Evolutionary conservation across 2,797 vertebrate genomes (phyloP), one percentile per base, ranked within the genome.

Genomic region (Triplophysa bombifrons): DNA sequence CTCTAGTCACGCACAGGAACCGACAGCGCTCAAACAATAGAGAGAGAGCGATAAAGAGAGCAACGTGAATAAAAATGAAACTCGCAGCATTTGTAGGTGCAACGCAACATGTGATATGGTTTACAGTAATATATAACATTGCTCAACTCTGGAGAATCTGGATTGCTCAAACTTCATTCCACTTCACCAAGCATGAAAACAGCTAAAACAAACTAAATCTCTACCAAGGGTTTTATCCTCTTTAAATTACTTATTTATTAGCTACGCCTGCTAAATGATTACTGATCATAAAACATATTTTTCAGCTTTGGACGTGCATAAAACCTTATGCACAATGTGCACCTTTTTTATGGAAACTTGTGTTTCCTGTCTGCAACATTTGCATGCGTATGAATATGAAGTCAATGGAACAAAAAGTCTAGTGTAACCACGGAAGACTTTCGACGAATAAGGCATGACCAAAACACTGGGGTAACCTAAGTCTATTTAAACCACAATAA

Each of bases 1-100:
- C 79, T 46, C 74, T 66, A 82, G 86, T 88, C 87, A 88, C 84
- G 85, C 81, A 80, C 83, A 84, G 85, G 81, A 84, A 80, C 80
- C 74, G 48, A 41, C 61, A 83, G 68, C 77, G 20, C 70, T 53
- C 76, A 76, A 82, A 88, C 85, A 88, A 86, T 83, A 41, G 76
- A 78, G 64, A 56, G 61, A 78, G n/a, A 38, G 56, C 51, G 55
- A 66, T 51, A 56, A 50, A 25, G 55, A 46, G 64, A 41, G 64
- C 60, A 46, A 50, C 13, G 58, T 53, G 56, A 20, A 56, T 63
- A 12, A 66, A 41, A 76, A 55, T 58, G 11, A 76, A 73, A 75
- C 61, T 48, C 51, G 38, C 51, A 60, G 38, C 50, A 64, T 73
- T 73, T 58, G 75, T 34, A 20, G 30, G 44, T 74, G 61, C 22